Evolutionary conservation across 2,113 vertebrate genomes (phyloP).

Genomic region (Anhinga rufa): DNA sequence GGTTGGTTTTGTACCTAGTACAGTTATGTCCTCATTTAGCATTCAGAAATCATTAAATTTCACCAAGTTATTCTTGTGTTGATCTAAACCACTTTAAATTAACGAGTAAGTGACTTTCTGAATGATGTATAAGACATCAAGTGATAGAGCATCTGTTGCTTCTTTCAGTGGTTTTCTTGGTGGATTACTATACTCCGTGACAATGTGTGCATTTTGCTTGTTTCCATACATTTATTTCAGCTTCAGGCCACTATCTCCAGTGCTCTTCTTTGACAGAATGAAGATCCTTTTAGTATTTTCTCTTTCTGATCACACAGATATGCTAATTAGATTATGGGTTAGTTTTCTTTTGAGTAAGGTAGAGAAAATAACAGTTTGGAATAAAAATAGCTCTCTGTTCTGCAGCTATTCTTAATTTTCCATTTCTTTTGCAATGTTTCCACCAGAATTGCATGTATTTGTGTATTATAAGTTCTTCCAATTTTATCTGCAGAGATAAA

Average conservation of each 20-base stretch:
- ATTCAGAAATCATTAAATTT: background rate
- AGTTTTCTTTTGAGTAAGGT: background rate
- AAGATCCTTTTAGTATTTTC: background rate
- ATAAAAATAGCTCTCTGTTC: background rate
- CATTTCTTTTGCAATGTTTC: background rate
- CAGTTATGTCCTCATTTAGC: background rate
- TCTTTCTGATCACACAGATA: background rate
- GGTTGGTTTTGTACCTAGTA: background rate
- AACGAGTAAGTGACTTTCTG: background rate
- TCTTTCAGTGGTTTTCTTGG: background rate
- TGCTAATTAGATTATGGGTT: background rate
- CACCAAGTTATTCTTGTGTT: background rate
- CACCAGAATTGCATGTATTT: background rate
- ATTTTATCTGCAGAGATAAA: background rate
- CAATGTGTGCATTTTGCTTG: background rate
- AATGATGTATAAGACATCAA: background rate
- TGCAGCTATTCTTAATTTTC: background rate
- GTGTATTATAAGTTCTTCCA: background rate
- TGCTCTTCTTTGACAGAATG: background rate
- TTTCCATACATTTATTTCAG: background rate
- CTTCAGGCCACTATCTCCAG: background rate
- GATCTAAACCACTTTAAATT: background rate
- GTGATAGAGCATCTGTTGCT: background rate
- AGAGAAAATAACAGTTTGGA: background rate
- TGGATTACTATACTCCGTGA: background rate